phyloP scores from a whole-genome alignment of 2,797 vertebrate genomes.

The Helostoma temminkii region DNA sequence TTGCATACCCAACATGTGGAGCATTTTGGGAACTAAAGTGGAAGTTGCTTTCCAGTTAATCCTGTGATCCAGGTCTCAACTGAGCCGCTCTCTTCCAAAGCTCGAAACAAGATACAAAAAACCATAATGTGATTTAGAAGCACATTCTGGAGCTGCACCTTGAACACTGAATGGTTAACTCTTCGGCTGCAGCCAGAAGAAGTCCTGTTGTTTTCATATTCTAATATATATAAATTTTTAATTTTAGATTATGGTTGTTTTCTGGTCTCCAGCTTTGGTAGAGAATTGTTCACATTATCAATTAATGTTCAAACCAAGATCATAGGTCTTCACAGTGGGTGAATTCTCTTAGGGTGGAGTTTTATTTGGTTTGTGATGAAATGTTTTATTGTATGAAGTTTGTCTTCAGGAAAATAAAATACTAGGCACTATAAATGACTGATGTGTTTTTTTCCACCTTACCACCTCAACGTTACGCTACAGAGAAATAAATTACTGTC shows the following conservation, averaged over 20 bases:
- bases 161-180: neutral
- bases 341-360: slow-evolving; percentile 53
- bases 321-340: slow-evolving; percentile 60
- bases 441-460: neutral
- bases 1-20: slow-evolving; percentile 69
- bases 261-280: slow-evolving; percentile 52
- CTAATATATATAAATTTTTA: neutral
- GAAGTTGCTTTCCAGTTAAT: slow-evolving; percentile 62
- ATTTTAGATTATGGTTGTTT: slow-evolving; percentile 4
- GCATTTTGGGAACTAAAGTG: slow-evolving; percentile 58
- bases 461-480: no score
- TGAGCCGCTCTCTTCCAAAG: slow-evolving; percentile 51
- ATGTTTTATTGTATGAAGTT: slow-evolving; percentile 79
- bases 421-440: slow-evolving; percentile 73
- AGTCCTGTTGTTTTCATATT: neutral
- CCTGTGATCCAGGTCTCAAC: slow-evolving; percentile 55
- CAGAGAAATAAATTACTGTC: no score
- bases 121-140: slow-evolving; percentile 51
- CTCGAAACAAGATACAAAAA: slow-evolving; percentile 47
- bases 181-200: neutral
- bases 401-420: slow-evolving; percentile 83
- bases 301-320: slow-evolving; percentile 47
- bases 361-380: slow-evolving; percentile 78
- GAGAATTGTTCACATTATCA: slow-evolving; percentile 39
- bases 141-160: slow-evolving; percentile 11